Conservation (phyloP, 2,888 invertebrate genomes). For the Coelopa pilipes region DNA sequence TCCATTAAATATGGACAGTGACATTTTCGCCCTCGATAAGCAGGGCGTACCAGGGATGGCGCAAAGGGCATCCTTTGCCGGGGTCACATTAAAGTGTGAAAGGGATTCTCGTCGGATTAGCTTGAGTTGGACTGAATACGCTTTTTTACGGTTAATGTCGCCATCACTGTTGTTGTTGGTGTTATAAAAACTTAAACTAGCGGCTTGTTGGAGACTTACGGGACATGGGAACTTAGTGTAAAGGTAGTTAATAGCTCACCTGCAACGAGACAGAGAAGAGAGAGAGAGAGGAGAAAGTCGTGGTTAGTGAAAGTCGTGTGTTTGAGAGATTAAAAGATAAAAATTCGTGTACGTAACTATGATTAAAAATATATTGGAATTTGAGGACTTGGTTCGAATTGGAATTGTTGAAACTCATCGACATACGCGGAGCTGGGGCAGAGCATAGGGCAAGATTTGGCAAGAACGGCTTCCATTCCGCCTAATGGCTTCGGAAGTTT, state of each 20-base stretch:
- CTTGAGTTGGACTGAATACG: background rate
- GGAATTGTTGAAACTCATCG: too few species aligned
- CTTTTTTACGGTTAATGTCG: background rate
- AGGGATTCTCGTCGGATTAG: background rate
- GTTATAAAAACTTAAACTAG: background rate
- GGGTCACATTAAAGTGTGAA: background rate
- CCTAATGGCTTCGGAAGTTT: background rate
- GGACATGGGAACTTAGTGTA: background rate
- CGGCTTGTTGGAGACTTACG: slow-evolving; percentile 17
- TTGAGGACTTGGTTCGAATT: too few species aligned
- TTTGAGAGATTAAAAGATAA: background rate
- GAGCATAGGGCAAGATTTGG: too few species aligned
- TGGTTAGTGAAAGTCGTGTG: background rate
- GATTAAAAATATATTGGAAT: too few species aligned
- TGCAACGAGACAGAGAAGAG: slow-evolving; percentile 18
- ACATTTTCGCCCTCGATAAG: background rate
- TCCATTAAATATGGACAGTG: slow-evolving; percentile 14
- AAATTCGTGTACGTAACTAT: background rate
- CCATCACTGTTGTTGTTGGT: background rate
- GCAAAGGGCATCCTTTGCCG: background rate
- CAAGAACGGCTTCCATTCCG: too few species aligned
- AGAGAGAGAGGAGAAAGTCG: background rate
- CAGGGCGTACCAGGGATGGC: too few species aligned
- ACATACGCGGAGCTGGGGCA: too few species aligned
- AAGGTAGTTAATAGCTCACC: slow-evolving; percentile 20